Evolutionary conservation across 2,888 invertebrate species (phyloP), one percentile per base, ranked within the genome.

Genomic region (Apotomis betuletana): DNA sequence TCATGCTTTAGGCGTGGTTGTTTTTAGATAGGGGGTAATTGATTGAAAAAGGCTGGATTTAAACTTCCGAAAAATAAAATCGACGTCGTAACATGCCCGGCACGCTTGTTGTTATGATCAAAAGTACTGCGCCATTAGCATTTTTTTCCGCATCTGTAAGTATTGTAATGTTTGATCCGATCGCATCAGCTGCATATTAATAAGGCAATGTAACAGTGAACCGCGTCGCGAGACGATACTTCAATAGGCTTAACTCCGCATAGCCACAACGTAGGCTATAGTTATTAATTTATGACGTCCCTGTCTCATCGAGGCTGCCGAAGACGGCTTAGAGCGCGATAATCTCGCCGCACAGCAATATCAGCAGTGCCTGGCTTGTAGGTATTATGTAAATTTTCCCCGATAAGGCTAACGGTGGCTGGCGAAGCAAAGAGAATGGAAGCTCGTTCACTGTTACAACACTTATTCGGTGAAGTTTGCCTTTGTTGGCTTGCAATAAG

Each of bases 381-480:
- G 72, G 72, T 68, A 72, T 68, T 68, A 72, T 72, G 72, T 68
- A 72, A 72, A 72, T 72, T 63, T 68, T 12, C 27, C 38, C 58
- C 62, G 72, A 72, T 72, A 72, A 72, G 72, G 63, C 58, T 68
- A 67, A 72, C 71, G 62, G 71, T 63, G 60, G 58, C 58, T 55
- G 64, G n/a, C 60, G 60, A 55, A 69, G 69, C 65, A n/a, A 60
- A 52, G 64, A 64, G 59, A 60, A 46, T 59, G 70, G 62, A 59
- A 64, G 69, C 69, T 62, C 49, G 65, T 61, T 61, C 67, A 51
- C 61, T 67, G 64, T 27, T 44, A 57, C 70, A 54, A 38, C 49
- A 62, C 67, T 69, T 57, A 69, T 67, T 62, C 57, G 67, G 60
- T 54, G 55, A 67, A 70, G 55, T 67, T 57, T 52, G 51, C 44